Conservation (phyloP, 1,140 invertebrate genomes). For the Palaemon carinicauda region DNA sequence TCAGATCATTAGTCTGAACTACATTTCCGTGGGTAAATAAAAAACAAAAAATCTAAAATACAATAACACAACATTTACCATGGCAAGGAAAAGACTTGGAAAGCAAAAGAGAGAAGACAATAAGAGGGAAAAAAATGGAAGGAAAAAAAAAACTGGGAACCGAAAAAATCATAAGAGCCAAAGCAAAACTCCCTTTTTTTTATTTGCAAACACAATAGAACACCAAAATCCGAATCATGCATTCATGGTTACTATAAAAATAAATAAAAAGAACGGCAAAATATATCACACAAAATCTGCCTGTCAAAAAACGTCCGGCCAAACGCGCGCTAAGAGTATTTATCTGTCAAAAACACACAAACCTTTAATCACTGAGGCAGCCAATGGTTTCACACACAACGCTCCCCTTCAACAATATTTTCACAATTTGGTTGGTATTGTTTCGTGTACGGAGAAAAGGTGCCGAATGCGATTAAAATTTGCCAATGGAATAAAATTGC, state of each 20-base stretch:
- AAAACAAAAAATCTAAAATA: too few species aligned
- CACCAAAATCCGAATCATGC: too few species aligned
- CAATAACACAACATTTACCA: background rate
- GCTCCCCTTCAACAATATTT: slow-evolving; percentile 32
- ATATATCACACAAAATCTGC: background rate
- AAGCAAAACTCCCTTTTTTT: background rate
- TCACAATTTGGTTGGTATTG: slow-evolving; percentile 41
- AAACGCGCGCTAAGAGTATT: background rate
- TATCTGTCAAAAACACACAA: slow-evolving; percentile 29
- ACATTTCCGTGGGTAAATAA: too few species aligned
- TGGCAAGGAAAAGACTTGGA: background rate
- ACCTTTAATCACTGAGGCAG: background rate
- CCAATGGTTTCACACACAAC: background rate
- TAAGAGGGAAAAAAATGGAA: background rate
- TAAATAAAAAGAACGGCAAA: background rate
- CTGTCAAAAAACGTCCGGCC: too few species aligned
- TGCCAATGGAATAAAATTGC: slow-evolving; percentile 49
- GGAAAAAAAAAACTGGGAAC: too few species aligned
- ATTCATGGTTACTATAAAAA: too few species aligned
- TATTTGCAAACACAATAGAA: background rate
- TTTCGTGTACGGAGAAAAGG: slow-evolving; percentile 26
- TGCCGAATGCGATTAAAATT: slow-evolving; percentile 46
- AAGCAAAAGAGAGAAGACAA: background rate
- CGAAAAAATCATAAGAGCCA: background rate
- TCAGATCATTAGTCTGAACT: too few species aligned